These are phyloP conservation scores for Sylvilagus bachmani DNA, from an alignment of 2,113 vertebrate genomes.

Conservation along the genomic window DNA sequence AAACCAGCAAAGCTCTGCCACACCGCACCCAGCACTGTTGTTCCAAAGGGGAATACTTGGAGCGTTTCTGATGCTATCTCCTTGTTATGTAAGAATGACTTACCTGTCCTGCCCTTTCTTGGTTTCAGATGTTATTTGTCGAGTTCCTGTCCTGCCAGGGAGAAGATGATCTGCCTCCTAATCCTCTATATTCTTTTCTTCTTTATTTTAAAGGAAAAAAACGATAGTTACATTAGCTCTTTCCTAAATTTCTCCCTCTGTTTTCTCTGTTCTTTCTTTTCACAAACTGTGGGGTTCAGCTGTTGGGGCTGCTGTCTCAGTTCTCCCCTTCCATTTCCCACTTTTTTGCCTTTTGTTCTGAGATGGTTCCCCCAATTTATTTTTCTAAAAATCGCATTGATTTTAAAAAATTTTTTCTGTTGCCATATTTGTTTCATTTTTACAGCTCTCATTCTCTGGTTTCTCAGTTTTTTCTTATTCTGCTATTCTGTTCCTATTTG, in stretches of 20 bases:
- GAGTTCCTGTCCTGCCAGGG: not conserved
- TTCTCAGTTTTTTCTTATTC: not conserved
- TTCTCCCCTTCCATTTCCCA: not conserved
- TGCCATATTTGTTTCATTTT: not conserved
- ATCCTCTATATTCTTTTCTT: not conserved
- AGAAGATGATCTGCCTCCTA: not conserved
- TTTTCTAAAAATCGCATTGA: not conserved
- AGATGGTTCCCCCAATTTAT: not conserved
- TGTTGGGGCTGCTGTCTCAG: not conserved
- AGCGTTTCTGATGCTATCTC: not conserved
- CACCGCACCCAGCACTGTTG: not conserved
- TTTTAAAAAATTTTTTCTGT: not conserved
- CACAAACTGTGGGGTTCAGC: not conserved
- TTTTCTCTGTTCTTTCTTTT: not conserved
- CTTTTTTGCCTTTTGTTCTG: not conserved
- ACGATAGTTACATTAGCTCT: too few relatives aligned
- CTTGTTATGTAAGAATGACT: not conserved
- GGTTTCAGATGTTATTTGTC: not conserved
- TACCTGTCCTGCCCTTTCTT: not conserved
- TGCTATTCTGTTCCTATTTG: not conserved
- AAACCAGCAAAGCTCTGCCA: not conserved
- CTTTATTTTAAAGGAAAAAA: not conserved
- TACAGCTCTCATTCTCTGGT: not conserved
- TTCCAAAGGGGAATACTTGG: not conserved
- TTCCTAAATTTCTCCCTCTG: too few relatives aligned